Conservation (phyloP, 2,888 invertebrate species). For the Andrena camellia region DNA sequence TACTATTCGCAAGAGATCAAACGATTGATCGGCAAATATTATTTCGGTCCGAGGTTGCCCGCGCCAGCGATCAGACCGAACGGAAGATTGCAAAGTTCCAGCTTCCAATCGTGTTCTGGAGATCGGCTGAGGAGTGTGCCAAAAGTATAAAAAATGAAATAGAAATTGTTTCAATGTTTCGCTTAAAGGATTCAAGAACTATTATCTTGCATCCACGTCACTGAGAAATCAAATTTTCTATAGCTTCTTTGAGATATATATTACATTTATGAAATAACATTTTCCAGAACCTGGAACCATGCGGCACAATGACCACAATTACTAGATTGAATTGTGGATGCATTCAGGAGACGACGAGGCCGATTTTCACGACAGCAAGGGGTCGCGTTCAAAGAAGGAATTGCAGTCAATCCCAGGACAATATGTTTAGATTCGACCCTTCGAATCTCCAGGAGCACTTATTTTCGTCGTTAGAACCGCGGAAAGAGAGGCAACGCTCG, state of each 20-base stretch:
- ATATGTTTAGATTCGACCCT: slow-evolving; percentile 60
- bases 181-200: not conserved
- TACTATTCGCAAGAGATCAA: slow-evolving; percentile 76
- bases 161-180: not conserved
- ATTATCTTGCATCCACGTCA: not conserved
- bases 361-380: slow-evolving; percentile 72
- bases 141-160: not conserved
- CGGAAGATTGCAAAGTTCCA: slow-evolving; percentile 29
- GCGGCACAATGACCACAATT: slow-evolving; percentile 78
- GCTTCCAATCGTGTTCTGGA: slow-evolving; percentile 21
- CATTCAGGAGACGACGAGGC: slow-evolving; percentile 72
- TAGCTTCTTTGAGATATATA: not conserved
- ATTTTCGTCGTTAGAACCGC: slow-evolving; percentile 42
- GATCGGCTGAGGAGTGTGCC: slow-evolving; percentile 34
- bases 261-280: not conserved
- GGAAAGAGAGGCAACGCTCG: slow-evolving; percentile 8
- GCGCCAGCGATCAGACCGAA: slow-evolving; percentile 17
- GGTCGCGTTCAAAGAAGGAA: slow-evolving; percentile 69
- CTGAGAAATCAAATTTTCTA: not conserved
- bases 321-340: slow-evolving; percentile 77
- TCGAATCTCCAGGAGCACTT: slow-evolving; percentile 65
- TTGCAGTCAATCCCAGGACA: slow-evolving; percentile 67
- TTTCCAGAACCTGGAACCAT: slow-evolving; percentile 72
- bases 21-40: slow-evolving; percentile 74
- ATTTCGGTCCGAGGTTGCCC: slow-evolving; percentile 47